phyloP scores from a whole-genome alignment of 2,113 vertebrate genomes.

The Uria lomvia region DNA sequence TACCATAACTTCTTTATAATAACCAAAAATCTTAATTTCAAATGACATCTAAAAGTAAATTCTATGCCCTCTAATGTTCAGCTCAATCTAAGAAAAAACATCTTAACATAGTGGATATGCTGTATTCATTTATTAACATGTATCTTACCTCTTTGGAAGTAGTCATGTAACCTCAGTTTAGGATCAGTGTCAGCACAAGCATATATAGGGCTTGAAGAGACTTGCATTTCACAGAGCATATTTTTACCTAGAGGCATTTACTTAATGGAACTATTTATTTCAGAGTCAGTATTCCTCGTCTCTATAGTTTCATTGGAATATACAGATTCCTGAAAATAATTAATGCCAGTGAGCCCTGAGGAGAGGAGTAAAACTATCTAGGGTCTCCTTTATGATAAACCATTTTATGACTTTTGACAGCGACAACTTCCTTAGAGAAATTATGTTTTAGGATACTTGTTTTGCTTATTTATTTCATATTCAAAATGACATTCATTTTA shows the following conservation, averaged over 20 bases:
- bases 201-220: neutral
- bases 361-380: neutral
- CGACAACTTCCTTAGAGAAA: neutral
- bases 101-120: neutral
- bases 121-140: neutral
- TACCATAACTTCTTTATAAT: neutral
- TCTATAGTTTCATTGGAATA: neutral
- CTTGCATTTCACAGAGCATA: neutral
- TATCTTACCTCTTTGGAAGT: neutral
- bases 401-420: neutral
- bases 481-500: neutral
- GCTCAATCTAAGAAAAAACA: neutral
- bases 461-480: neutral
- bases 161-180: neutral
- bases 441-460: neutral
- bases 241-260: constrained; percentile 18
- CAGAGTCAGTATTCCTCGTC: neutral
- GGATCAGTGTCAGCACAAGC: neutral
- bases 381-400: neutral
- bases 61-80: neutral
- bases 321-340: constrained; percentile 17
- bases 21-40: neutral
- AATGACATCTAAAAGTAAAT: neutral
- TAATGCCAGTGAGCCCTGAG: neutral
- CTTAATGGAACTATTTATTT: constrained; percentile 26